Base-by-base conservation (phyloP, 2,797 vertebrate species). In the Philypnodon macrostomus region DNA sequence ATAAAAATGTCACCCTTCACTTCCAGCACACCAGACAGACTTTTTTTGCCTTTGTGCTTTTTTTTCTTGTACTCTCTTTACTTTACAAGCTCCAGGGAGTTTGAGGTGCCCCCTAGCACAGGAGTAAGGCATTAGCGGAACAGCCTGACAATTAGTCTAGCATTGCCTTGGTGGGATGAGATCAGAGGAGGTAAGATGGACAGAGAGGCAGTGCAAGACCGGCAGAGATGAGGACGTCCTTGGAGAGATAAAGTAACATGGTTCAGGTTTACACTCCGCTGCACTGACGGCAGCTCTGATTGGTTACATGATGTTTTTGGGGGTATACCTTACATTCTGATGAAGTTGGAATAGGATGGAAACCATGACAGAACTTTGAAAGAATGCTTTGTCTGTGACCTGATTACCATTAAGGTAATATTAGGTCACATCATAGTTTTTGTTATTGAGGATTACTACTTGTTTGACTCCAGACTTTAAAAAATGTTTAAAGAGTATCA, bases 81-180 rank as follows among this genome's bases (percentile, higher is more conserved):
- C 51, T 61, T 58, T 53, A 36, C 40, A 16, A 51, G 53, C 69
- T 72, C 64, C 17, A 4, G 49, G 60, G 67, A 63, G 42, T n/a
- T 15, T 62, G 63, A 76, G 52, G 57, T 83, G 72, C 61, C 70
- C 81, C 64, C 55, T 67, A 68, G 73, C 70, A 57, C 75, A 75
- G 53, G 70, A 78, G 83, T 68, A 44, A 73, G 56, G 53, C 71
- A 66, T 81, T 75, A 73, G 62, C 64, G 31, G 62, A 84, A 72
- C 36, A 44, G 27, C 44, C 61, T 71, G 67, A 66, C 65, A 77
- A 78, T 86, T 79, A 75, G 63, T 71, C 49, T 50, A 39, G 57
- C 52, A 36, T 68, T 72, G 61, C 58, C 58, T 77, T 58, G 29
- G 34, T 59, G 44, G 64, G 60, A 73, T 6, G 11, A 47, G 41